These are phyloP conservation scores for Vulpes lagopus DNA, from an alignment of 2,113 vertebrate species.

Conservation along the genomic window DNA sequence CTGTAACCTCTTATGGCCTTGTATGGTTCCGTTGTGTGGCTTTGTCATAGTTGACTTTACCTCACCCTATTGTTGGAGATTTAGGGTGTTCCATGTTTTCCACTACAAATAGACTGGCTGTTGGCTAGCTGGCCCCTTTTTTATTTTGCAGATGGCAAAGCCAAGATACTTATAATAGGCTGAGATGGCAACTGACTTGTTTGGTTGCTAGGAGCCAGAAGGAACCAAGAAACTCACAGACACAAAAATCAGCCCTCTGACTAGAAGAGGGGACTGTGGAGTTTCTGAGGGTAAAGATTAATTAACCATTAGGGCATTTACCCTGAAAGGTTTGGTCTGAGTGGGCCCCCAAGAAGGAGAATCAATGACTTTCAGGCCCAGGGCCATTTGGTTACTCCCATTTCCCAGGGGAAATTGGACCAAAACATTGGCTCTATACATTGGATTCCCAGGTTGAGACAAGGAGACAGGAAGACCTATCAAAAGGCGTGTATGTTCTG, in stretches of 20 bases:
- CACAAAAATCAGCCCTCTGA: background rate
- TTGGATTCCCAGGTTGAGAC: background rate
- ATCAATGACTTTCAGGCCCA: background rate
- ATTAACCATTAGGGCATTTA: background rate
- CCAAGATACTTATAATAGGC: background rate
- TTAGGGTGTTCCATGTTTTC: background rate
- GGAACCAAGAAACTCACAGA: background rate
- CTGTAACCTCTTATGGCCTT: background rate
- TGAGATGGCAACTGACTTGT: background rate
- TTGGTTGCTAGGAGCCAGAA: background rate
- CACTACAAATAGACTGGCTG: background rate
- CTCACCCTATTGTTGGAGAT: background rate
- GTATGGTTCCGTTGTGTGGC: background rate
- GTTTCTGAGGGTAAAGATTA: background rate
- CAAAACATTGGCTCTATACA: background rate
- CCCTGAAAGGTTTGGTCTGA: background rate
- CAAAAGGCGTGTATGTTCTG: background rate
- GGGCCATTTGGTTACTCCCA: background rate
- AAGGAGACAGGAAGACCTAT: background rate
- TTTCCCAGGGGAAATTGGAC: background rate
- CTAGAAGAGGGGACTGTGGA: background rate
- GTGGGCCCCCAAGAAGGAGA: background rate
- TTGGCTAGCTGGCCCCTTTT: background rate
- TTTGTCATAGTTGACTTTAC: background rate
- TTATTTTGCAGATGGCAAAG: background rate